Conservation (phyloP, 2,113 vertebrate genomes). For the Poeciliopsis prolifica region DNA sequence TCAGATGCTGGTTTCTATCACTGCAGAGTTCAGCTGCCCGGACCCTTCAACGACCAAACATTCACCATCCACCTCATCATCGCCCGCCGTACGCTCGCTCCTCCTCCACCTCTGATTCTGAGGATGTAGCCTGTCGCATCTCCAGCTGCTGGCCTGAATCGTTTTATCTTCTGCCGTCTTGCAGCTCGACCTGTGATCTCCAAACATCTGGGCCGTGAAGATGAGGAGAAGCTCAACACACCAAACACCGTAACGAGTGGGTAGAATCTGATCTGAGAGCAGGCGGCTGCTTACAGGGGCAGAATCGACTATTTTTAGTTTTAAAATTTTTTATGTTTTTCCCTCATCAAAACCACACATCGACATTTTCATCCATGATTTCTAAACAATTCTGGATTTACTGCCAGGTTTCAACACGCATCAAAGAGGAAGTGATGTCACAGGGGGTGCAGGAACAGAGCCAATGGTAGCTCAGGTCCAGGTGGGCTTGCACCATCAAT, state of each 20-base stretch:
- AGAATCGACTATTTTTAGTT: background rate
- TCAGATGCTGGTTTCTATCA: constrained; percentile 72
- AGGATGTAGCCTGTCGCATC: no score
- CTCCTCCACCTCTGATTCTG: no score
- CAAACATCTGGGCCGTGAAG: background rate
- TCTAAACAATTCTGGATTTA: background rate
- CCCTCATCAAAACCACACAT: no score
- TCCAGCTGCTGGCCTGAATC: no score
- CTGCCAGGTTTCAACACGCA: constrained; percentile 6
- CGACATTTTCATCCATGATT: background rate
- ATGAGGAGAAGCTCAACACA: constrained; percentile 8
- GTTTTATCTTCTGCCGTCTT: background rate
- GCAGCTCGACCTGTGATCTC: constrained; percentile 11
- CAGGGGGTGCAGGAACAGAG: background rate
- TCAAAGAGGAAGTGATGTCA: constrained; percentile 41
- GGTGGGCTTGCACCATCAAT: constrained; percentile 11
- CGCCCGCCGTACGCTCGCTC: constrained; percentile 40
- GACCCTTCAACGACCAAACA: constrained; percentile 73
- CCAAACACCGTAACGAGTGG: background rate
- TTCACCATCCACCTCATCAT: constrained; percentile 63
- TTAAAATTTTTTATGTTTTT: no score
- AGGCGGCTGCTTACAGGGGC: background rate
- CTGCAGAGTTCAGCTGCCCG: constrained; percentile 73
- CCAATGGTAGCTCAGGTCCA: constrained; percentile 45
- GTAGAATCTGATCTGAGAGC: background rate